Evolutionary conservation across 2,888 invertebrate species (phyloP).

Genomic region (Teinopalpus imperialis): DNA sequence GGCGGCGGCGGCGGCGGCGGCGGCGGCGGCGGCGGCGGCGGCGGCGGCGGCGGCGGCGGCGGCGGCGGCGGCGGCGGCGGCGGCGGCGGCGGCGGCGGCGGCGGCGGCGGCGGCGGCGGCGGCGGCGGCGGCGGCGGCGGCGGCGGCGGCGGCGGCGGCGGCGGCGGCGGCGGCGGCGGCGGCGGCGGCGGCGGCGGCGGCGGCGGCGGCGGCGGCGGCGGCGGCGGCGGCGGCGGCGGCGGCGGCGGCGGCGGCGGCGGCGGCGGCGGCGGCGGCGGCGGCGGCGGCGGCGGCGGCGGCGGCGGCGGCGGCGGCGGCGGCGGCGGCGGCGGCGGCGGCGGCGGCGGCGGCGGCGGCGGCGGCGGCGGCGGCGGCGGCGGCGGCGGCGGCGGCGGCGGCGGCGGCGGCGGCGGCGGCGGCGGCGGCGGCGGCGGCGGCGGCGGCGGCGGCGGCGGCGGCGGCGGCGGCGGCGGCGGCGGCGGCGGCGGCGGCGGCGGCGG

Average conservation of each 20-base stretch:
- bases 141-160: constrained; percentile 26
- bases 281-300: constrained; percentile 56
- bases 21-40: constrained; percentile 41
- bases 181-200: constrained; percentile 71
- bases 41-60: constrained; percentile 31
- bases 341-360: constrained; percentile 32
- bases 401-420: constrained; percentile 31
- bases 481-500: constrained; percentile 36
- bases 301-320: constrained; percentile 36
- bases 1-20: constrained; percentile 72
- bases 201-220: constrained; percentile 41
- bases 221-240: constrained; percentile 31
- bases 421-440: constrained; percentile 26
- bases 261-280: constrained; percentile 55
- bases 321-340: constrained; percentile 26
- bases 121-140: constrained; percentile 36
- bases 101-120: constrained; percentile 56
- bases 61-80: constrained; percentile 26
- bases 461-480: constrained; percentile 56
- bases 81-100: constrained; percentile 55
- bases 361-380: constrained; percentile 71
- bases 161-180: constrained; percentile 32
- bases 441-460: constrained; percentile 55
- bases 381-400: constrained; percentile 41
- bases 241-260: constrained; percentile 26